Evolutionary conservation across 2,888 invertebrate genomes (phyloP).

Genomic region (Agonopterix alstromeriana): DNA sequence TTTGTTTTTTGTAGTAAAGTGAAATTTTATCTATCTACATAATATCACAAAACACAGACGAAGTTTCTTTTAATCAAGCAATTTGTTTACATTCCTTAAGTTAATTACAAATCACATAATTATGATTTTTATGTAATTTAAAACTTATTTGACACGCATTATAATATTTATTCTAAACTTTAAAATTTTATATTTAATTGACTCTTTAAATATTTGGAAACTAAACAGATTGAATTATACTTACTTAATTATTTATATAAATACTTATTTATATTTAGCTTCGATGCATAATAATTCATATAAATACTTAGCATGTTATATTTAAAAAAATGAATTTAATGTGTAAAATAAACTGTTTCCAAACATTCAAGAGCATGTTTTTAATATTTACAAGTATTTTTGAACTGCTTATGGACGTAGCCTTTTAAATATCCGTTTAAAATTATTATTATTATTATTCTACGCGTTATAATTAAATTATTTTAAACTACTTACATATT

Average conservation of each 20-base stretch:
- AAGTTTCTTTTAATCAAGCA: conserved; percentile 26
- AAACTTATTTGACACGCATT: background rate
- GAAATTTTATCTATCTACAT: conserved; percentile 24
- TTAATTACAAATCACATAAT: background rate
- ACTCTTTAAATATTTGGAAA: background rate
- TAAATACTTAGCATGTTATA: too few relatives aligned
- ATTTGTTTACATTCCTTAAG: conserved; percentile 13
- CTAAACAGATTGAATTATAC: background rate
- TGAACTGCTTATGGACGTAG: background rate
- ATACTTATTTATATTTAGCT: background rate
- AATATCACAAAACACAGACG: conserved; percentile 49
- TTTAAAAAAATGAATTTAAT: too few relatives aligned
- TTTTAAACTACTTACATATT: too few relatives aligned
- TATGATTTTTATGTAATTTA: background rate
- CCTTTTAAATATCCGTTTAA: background rate
- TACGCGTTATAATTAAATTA: too few relatives aligned
- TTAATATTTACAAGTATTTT: background rate
- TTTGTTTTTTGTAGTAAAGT: background rate
- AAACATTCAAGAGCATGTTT: too few relatives aligned
- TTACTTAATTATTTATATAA: background rate
- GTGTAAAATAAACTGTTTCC: too few relatives aligned
- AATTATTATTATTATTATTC: too few relatives aligned
- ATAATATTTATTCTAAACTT: background rate
- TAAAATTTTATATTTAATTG: background rate
- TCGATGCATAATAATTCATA: too few relatives aligned